Evolutionary conservation across 2,888 invertebrate genomes (phyloP), one percentile per base, ranked within the genome.

Genomic region (Nephrocerus scutellatus): DNA sequence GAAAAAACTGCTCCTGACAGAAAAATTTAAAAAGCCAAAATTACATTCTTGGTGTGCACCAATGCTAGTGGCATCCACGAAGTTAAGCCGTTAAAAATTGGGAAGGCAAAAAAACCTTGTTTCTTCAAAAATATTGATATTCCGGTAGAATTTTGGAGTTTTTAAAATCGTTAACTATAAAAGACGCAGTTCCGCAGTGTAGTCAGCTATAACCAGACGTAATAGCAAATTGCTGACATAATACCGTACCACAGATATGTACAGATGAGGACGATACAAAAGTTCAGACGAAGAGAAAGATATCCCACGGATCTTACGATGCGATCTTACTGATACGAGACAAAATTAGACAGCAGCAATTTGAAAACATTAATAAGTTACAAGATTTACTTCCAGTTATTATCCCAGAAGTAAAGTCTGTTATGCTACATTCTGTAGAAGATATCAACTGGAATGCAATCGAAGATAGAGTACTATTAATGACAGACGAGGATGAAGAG

Each of bases 71-170:
- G n/a, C n/a, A n/a, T n/a, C n/a, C n/a, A 10, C 29, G 29, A 18
- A 29, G 22, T 36, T 29, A 12, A 20, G 25, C 33, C 25, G 16
- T n/a, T 34, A 10, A 24, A 34, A 34, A 34, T 31, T 37, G 26
- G 26, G 3, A 31, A 31, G 18, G 4, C n/a, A 18, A 36, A 31
- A n/a, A n/a, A n/a, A n/a, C n/a, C 10, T 31, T 15, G 30, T 20
- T 30, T 10, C 30, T 25, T 37, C 18, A 30, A 30, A 37, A 37
- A 37, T 18, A 12, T 36, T 36, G 14, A 31, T 14, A 38, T 32
- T 20, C 31, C 20, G n/a, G n/a, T n/a, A n/a, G n/a, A n/a, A 21
- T 34, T 34, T 34, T 26, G 26, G 12, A 34, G 25, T 34, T 34
- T 21, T 26, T 34, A 25, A 19, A 25, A 20, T 34, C 34, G 8